A percentile compares a stretch with the other conserved stretches of the same genome.
Conservation (phyloP, 2,113 vertebrate species). For the Ammodytes dubius region DNA sequence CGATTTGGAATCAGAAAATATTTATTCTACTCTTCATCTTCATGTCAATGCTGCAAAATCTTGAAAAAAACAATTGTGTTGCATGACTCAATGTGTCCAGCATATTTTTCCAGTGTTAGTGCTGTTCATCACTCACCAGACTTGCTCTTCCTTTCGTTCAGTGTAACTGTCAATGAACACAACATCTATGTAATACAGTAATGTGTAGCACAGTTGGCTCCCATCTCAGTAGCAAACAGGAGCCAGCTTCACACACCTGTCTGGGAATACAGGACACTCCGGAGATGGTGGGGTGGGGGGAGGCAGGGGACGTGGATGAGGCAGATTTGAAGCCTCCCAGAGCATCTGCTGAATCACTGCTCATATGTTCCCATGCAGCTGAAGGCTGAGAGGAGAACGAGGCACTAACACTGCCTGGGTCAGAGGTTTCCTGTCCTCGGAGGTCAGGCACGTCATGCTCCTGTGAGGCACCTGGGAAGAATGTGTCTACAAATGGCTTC, state of each 20-base stretch:
- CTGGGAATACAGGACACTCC: constrained; percentile 44
- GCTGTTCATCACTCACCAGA: background rate
- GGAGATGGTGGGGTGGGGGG: background rate
- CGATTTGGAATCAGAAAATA: too few relatives aligned
- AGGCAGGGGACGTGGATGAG: constrained; percentile 23
- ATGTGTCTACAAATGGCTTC: background rate
- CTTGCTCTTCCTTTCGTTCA: background rate
- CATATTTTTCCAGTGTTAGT: too few relatives aligned
- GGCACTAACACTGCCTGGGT: background rate
- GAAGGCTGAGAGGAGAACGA: constrained; percentile 3
- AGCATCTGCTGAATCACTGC: constrained; percentile 65
- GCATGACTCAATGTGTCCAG: too few relatives aligned
- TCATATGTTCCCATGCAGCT: constrained; percentile 32
- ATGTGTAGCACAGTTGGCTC: background rate
- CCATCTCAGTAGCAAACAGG: background rate
- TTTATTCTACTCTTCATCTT: too few relatives aligned
- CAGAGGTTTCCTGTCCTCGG: background rate
- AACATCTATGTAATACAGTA: background rate
- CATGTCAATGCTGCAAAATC: too few relatives aligned
- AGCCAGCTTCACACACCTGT: constrained; percentile 38
- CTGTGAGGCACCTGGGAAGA: background rate
- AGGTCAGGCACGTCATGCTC: background rate
- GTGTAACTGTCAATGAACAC: background rate
- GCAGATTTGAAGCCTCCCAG: constrained; percentile 32
- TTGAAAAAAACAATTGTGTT: too few relatives aligned